Evolutionary conservation across 2,113 vertebrate genomes (phyloP).

Genomic region (Leptocoma aspasia): DNA sequence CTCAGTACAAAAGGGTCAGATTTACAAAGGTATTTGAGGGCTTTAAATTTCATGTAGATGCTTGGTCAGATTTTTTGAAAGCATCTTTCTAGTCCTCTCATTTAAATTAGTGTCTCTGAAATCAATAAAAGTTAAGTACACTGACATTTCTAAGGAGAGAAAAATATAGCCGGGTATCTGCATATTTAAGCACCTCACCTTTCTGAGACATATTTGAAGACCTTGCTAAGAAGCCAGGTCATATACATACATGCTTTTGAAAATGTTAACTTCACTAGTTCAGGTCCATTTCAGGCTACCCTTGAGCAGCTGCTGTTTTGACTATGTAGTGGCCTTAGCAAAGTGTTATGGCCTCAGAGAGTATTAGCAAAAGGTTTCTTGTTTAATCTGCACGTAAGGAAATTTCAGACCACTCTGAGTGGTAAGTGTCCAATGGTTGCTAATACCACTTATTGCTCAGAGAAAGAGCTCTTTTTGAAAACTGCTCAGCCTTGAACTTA

Average conservation of each 20-base stretch:
- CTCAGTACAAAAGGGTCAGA: background rate
- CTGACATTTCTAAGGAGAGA: background rate
- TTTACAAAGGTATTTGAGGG: background rate
- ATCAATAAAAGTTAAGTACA: conserved; percentile 11
- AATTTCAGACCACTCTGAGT: background rate
- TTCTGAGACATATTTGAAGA: background rate
- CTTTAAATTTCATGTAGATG: background rate
- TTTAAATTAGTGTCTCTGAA: background rate
- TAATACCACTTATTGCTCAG: background rate
- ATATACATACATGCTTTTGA: background rate
- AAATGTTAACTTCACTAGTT: background rate
- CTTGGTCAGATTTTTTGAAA: background rate
- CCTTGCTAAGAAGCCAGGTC: background rate
- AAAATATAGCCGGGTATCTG: background rate
- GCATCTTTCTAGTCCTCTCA: background rate
- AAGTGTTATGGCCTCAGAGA: background rate
- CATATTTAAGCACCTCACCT: background rate
- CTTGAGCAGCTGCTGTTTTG: background rate
- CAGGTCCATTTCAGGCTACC: background rate
- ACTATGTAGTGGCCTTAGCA: background rate
- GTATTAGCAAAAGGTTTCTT: background rate
- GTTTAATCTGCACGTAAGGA: background rate
- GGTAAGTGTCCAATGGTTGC: background rate
- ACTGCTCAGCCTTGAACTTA: background rate
- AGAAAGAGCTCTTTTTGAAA: background rate